These are phyloP conservation scores for Procambarus clarkii DNA, from an alignment of 1,140 invertebrate genomes.

Conservation along the genomic window DNA sequence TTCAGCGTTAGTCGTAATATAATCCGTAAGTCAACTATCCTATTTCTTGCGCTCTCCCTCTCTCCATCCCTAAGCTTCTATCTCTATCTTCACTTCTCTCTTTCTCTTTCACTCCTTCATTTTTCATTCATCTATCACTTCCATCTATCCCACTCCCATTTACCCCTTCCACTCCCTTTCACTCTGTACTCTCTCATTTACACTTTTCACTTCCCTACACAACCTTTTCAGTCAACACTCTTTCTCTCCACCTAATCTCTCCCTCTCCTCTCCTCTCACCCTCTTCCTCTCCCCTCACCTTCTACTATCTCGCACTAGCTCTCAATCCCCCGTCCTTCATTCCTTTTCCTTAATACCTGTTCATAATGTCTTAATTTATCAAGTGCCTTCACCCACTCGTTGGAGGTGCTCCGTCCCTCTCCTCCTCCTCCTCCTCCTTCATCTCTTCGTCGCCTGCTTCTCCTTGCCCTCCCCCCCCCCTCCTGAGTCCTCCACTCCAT, in stretches of 20 bases:
- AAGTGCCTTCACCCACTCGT: no score
- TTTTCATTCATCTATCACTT: no score
- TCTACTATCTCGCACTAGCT: neutral
- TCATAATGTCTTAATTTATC: no score
- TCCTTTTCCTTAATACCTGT: neutral
- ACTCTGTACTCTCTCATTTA: no score
- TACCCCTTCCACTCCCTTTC: no score
- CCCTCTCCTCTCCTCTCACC: neutral
- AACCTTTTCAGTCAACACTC: neutral
- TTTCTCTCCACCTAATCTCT: neutral
- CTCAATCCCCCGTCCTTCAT: neutral
- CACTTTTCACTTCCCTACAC: neutral
- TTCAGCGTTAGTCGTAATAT: no score
- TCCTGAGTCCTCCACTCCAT: no score
- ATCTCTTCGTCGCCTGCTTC: neutral
- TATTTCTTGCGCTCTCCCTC: no score
- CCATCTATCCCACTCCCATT: neutral
- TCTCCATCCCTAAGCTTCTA: no score
- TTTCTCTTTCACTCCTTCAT: no score
- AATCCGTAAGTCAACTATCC: no score
- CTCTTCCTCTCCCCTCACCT: neutral
- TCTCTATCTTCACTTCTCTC: no score
- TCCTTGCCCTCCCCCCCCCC: neutral
- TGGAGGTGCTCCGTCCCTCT: neutral
- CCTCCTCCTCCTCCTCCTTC: neutral